These are phyloP conservation scores for Euplagia quadripunctaria DNA, from an alignment of 2,888 invertebrate genomes.

Conservation along the genomic window DNA sequence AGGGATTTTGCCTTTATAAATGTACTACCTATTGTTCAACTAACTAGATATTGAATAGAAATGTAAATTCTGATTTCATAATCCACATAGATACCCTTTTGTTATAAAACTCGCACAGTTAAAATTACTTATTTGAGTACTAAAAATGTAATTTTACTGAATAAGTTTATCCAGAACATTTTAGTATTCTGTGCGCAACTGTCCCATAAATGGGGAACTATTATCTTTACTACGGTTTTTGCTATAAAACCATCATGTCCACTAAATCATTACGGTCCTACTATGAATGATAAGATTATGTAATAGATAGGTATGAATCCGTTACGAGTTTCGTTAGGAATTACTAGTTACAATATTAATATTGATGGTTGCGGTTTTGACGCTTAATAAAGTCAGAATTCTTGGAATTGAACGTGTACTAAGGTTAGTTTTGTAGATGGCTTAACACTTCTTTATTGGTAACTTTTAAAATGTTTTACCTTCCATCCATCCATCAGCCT, in stretches of 20 bases:
- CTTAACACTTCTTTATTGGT: no score
- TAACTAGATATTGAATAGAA: no score
- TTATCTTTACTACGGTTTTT: constrained; percentile 31
- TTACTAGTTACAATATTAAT: not conserved
- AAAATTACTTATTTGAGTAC: not conserved
- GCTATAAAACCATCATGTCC: constrained; percentile 42
- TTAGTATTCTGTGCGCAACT: constrained; percentile 9
- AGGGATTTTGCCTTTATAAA: no score
- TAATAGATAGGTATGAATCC: not conserved
- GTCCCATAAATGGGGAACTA: constrained; percentile 15
- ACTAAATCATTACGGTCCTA: not conserved
- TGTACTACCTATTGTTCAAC: no score
- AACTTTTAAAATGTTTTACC: no score
- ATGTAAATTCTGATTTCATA: no score
- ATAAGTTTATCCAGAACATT: not conserved
- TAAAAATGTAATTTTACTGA: not conserved
- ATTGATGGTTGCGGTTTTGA: not conserved
- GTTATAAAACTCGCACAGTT: not conserved
- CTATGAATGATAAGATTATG: constrained; percentile 3
- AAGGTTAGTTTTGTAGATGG: no score
- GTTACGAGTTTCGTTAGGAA: not conserved
- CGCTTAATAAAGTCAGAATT: no score
- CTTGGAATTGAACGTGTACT: no score
- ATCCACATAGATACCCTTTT: no score
- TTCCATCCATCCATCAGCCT: no score